Conservation (phyloP, 1,140 invertebrate species). For the Zaprionus lachaisei region DNA sequence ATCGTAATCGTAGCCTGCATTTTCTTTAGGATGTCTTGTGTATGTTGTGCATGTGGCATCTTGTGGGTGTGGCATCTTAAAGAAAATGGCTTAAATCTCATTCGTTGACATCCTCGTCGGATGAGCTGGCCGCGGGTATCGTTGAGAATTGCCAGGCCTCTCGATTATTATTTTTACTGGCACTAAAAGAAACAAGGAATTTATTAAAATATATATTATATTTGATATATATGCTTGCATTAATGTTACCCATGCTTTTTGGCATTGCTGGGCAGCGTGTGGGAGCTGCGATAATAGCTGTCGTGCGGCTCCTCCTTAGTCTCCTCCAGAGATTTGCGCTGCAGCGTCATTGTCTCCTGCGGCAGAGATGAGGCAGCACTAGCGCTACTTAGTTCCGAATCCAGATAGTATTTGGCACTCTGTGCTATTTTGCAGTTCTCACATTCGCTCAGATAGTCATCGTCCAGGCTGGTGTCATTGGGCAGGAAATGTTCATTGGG, state of each 20-base stretch:
- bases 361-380: constrained; percentile 85
- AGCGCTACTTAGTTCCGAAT: constrained; percentile 85
- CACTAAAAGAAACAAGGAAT: constrained; percentile 65
- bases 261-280: constrained; percentile 89
- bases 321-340: constrained; percentile 86
- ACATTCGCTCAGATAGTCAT: constrained; percentile 92
- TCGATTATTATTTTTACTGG: constrained; percentile 85
- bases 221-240: background rate
- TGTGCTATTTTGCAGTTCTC: constrained; percentile 92
- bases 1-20: constrained; percentile 55
- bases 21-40: constrained; percentile 66
- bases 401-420: constrained; percentile 88
- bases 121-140: constrained; percentile 86
- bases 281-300: constrained; percentile 88
- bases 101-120: constrained; percentile 84
- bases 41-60: constrained; percentile 8
- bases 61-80: constrained; percentile 61
- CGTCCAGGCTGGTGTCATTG: constrained; percentile 86
- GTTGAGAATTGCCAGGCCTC: constrained; percentile 88
- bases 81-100: constrained; percentile 85
- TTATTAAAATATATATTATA: constrained; percentile 3
- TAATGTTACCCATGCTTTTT: constrained; percentile 86
- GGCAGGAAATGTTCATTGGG: constrained; percentile 84
- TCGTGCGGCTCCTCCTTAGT: constrained; percentile 85
- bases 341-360: constrained; percentile 90